These are phyloP conservation scores for Saturnia pavonia DNA, from an alignment of 2,888 invertebrate genomes.

Conservation along the genomic window DNA sequence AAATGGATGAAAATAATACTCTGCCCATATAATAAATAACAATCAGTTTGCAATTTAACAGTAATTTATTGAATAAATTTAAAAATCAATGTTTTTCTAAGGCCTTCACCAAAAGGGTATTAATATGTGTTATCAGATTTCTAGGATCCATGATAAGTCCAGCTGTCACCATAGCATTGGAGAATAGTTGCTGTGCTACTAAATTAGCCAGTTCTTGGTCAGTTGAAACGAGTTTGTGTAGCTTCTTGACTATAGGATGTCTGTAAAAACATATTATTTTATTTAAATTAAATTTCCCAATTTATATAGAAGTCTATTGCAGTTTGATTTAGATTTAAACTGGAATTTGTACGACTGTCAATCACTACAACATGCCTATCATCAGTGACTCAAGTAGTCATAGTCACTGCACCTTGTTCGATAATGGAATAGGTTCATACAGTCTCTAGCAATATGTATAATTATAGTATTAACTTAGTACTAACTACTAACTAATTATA, in stretches of 20 bases:
- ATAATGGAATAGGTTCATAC: no score
- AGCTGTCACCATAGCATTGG: constrained; percentile 97
- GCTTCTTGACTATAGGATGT: constrained; percentile 94
- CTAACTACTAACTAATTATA: no score
- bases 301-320: not conserved
- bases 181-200: constrained; percentile 93
- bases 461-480: no score
- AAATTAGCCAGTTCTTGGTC: constrained; percentile 92
- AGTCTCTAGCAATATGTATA: not conserved
- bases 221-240: constrained; percentile 86
- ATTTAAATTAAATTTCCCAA: no score
- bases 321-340: not conserved
- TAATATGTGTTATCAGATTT: constrained; percentile 91
- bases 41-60: not conserved
- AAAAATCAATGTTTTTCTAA: constrained; percentile 86
- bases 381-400: no score
- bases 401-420: no score
- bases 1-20: no score
- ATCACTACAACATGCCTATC: not conserved
- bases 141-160: constrained; percentile 96
- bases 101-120: constrained; percentile 90
- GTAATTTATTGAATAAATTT: not conserved
- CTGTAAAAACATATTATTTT: constrained; percentile 64
- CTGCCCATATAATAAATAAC: no score
- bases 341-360: not conserved